Evolutionary conservation across 2,113 vertebrate species (phyloP), one percentile per base, ranked within the genome.

Genomic region (Perca fluviatilis): DNA sequence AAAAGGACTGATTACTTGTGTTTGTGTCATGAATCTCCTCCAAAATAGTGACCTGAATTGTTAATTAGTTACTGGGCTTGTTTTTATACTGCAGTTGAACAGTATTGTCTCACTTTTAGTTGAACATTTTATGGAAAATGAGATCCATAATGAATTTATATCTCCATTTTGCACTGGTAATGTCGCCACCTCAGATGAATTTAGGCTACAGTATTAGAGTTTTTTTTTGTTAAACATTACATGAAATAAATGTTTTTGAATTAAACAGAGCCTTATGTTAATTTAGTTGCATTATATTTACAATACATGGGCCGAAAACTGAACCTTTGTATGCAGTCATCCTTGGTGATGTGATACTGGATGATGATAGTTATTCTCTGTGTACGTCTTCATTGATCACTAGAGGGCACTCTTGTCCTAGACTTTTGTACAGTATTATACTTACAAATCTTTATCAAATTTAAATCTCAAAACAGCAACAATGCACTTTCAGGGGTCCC

Each of bases 321-420:
- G 6, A 58, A n/a, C 6, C 5, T 54, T 5, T 53, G 15, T n/a
- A 25, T 33, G 13, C 10, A 33, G 3, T 40, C n/a, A 40, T 49
- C 27, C 63, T 33, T 40, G 18, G 2, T 33, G 12, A 43, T 54
- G 57, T n/a, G 61, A n/a, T 23, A 3, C 19, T 71, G 3, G 8
- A 19, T 27, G 8, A 19, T 27, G 9, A 30, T 49, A 4, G 3
- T 33, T n/a, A 25, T 25, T 19, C 40, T 69, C 33, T 73, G 73
- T 74, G 15, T 16, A 11, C 68, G 7, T 57, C 11, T 61, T 21
- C n/a, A 40, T 74, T 68, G 2, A 30, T 49, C 93, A 90, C 77
- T 87, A 94, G 93, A 77, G 89, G 92, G 84, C 85, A 67, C 79
- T 84, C 70, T 86, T 76, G 72, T 60, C 12, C 66, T 73, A 77